Percentiles rank a stretch among this genome's conserved stretches.
phyloP scores from a whole-genome alignment of 2,888 invertebrate genomes.

The Pseudococcus longispinus region DNA sequence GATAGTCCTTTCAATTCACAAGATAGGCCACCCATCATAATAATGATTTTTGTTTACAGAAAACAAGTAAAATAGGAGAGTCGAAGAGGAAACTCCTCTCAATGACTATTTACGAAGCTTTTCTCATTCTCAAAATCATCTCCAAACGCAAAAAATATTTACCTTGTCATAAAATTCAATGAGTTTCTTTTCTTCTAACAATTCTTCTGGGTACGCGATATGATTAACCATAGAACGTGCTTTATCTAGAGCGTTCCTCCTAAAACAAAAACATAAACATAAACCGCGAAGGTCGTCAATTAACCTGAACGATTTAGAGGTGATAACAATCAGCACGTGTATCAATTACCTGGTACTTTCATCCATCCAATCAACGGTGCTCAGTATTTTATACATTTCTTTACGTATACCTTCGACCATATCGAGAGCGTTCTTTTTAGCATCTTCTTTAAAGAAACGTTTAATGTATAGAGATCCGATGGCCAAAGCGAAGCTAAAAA shows the following conservation, averaged over 20 bases:
- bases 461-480: constrained; percentile 84
- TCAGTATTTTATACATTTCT: constrained; percentile 81
- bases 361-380: constrained; percentile 92
- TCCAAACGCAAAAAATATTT: constrained; percentile 61
- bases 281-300: neutral
- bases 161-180: constrained; percentile 79
- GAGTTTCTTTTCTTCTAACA: constrained; percentile 80
- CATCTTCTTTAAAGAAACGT: constrained; percentile 84
- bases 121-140: too few species aligned
- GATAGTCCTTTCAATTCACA: too few species aligned
- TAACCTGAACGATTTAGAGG: neutral
- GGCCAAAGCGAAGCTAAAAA: constrained; percentile 63
- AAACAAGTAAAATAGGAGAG: too few species aligned
- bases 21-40: too few species aligned
- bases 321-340: neutral
- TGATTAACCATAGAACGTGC: constrained; percentile 84
- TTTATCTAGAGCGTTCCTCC: constrained; percentile 77
- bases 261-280: constrained; percentile 50
- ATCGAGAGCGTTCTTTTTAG: constrained; percentile 81
- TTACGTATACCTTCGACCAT: constrained; percentile 86
- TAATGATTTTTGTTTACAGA: too few species aligned
- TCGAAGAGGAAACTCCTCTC: too few species aligned
- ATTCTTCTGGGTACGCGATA: constrained; percentile 91
- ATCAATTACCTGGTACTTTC: constrained; percentile 70
- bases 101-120: too few species aligned